Conservation (phyloP, 2,797 vertebrate species). For the Sparidentex hasta region DNA sequence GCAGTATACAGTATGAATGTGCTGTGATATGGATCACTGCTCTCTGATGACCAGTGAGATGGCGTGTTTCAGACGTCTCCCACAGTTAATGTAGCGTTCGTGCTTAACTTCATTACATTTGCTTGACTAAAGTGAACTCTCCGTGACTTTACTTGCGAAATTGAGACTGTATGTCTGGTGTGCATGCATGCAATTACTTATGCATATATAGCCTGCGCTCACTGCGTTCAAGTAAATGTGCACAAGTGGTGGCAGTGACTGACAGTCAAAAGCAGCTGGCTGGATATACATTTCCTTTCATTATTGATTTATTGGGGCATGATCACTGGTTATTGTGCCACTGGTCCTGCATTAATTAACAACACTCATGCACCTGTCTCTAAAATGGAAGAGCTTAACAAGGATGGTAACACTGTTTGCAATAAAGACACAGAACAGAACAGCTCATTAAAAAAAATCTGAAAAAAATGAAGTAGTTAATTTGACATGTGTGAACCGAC, state of each 20-base stretch:
- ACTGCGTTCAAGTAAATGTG: conserved; percentile 7
- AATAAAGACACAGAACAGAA: too few species aligned
- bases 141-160: conserved; percentile 19
- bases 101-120: conserved; percentile 46
- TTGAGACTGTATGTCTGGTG: conserved; percentile 4
- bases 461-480: too few species aligned
- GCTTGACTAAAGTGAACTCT: conserved; percentile 36
- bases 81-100: conserved; percentile 45
- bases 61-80: conserved; percentile 40
- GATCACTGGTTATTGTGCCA: too few species aligned
- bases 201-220: neutral
- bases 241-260: neutral
- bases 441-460: too few species aligned
- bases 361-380: too few species aligned
- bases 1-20: neutral
- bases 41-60: conserved; percentile 26
- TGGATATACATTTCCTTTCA: too few species aligned
- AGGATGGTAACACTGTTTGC: too few species aligned
- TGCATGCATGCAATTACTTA: conserved; percentile 15
- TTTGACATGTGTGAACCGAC: too few species aligned
- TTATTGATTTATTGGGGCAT: too few species aligned
- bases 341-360: too few species aligned
- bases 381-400: too few species aligned
- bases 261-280: too few species aligned
- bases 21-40: conserved; percentile 40